Conservation (phyloP, 1,140 invertebrate genomes). For the Chironomus striatipennis region DNA sequence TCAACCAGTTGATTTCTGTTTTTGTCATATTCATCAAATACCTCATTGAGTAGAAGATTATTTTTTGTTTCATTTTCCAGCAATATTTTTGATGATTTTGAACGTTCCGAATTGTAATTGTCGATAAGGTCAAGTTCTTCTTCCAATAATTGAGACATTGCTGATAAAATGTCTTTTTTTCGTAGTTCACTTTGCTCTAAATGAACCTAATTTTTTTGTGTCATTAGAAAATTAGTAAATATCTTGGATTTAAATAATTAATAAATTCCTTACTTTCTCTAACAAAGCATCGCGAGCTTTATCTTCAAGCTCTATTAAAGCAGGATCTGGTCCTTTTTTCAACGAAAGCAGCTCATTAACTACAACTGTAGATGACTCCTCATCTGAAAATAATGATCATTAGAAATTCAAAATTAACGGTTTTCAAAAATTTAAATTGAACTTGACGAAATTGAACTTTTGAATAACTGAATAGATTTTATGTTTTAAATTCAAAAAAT, state of each 20-base stretch:
- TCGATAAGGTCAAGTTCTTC: constrained; percentile 44
- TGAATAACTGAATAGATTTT: too few species aligned
- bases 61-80: constrained; percentile 46
- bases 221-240: neutral
- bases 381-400: constrained; percentile 40
- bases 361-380: constrained; percentile 53
- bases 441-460: constrained; percentile 26
- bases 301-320: constrained; percentile 54
- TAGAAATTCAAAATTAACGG: neutral
- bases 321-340: constrained; percentile 48
- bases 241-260: too few species aligned
- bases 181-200: constrained; percentile 30
- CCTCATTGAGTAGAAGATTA: constrained; percentile 47
- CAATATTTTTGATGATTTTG: constrained; percentile 33
- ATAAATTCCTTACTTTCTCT: constrained; percentile 34
- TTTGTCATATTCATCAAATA: constrained; percentile 52
- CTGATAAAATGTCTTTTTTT: constrained; percentile 47
- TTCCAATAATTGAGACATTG: constrained; percentile 56
- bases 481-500: constrained; percentile 25
- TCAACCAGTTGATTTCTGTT: constrained; percentile 48
- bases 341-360: constrained; percentile 53
- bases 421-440: too few species aligned
- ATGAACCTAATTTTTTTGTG: constrained; percentile 22
- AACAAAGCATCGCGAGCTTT: constrained; percentile 51
- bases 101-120: constrained; percentile 32